Evolutionary conservation across 2,797 vertebrate genomes (phyloP).

Genomic region (Perdix hodgsoniae): DNA sequence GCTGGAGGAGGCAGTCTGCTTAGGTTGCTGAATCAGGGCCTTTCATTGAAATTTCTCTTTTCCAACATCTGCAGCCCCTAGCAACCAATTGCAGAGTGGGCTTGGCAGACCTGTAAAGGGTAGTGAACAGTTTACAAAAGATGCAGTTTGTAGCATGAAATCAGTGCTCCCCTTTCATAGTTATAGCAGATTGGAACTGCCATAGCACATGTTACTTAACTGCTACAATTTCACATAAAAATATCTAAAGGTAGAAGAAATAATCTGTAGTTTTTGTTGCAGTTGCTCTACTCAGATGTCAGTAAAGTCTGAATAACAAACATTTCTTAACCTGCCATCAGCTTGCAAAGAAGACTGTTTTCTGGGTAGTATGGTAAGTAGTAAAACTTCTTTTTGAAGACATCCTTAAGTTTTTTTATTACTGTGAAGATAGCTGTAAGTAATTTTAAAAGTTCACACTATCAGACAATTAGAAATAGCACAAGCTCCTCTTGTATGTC

Average conservation of each 20-base stretch:
- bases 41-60: conserved; percentile 82
- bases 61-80: conserved; percentile 77
- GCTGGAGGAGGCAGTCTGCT: conserved; percentile 73
- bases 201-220: neutral
- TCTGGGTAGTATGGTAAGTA: neutral
- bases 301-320: neutral
- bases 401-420: neutral
- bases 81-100: conserved; percentile 75
- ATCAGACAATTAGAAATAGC: neutral
- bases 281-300: neutral
- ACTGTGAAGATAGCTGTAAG: neutral
- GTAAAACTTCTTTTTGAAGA: neutral
- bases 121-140: conserved; percentile 69
- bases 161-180: conserved; percentile 60
- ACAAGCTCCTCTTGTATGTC: neutral
- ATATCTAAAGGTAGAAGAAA: neutral
- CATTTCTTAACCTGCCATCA: neutral
- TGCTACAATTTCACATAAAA: conserved; percentile 41
- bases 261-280: neutral
- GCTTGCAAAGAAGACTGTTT: neutral
- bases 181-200: conserved; percentile 27
- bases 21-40: conserved; percentile 79
- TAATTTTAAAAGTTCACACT: neutral
- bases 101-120: conserved; percentile 70
- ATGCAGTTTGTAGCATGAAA: conserved; percentile 63